Conservation (phyloP, 2,797 vertebrate genomes). For the Dendrocincla tyrannina region DNA sequence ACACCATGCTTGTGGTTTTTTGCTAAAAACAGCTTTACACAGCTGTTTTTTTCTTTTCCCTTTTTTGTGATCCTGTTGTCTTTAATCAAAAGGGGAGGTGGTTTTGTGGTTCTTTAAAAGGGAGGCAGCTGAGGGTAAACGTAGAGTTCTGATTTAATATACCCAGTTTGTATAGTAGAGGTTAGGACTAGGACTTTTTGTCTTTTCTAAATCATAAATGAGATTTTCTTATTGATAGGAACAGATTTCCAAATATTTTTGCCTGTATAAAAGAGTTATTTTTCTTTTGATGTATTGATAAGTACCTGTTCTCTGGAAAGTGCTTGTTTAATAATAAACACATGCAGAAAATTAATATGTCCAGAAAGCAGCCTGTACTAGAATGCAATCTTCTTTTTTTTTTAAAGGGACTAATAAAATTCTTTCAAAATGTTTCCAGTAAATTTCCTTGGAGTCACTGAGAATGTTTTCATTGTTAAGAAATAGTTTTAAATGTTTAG, state of each 20-base stretch:
- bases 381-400: background rate
- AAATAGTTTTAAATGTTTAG: background rate
- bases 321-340: background rate
- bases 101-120: background rate
- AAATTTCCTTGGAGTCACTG: background rate
- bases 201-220: background rate
- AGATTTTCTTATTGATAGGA: background rate
- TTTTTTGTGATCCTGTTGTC: background rate
- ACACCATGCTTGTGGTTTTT: background rate
- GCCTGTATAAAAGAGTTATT: background rate
- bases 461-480: background rate
- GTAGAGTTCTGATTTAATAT: background rate
- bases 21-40: background rate
- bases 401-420: background rate
- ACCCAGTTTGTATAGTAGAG: background rate
- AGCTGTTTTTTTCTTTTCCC: background rate
- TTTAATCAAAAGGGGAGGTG: background rate
- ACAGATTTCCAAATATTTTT: background rate
- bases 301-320: background rate
- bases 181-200: background rate
- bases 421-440: background rate
- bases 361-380: background rate
- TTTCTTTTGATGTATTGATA: background rate
- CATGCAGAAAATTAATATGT: background rate
- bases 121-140: background rate